Base-by-base conservation (phyloP, 1,140 invertebrate genomes). In the Hesperophylax magnus region DNA sequence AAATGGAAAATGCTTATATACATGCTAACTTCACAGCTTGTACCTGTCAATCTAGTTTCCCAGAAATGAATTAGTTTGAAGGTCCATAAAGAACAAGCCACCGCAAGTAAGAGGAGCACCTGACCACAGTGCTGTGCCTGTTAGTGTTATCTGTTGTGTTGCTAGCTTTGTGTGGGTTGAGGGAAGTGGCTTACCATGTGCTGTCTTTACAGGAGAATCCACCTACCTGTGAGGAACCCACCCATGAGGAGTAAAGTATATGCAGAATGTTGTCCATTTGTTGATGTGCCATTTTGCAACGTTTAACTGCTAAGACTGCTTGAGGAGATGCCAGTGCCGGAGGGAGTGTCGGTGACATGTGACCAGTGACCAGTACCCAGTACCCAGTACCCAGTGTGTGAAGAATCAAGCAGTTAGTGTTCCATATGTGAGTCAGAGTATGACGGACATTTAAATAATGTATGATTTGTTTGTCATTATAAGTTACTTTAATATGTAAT, bases 201-300 rank as follows among this genome's bases (percentile, higher is more conserved):
- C 53, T 79, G 58, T 83, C 67, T 86, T 89, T 90, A 85, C 89
- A 90, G 89, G 89, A 89, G 89, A 90, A 88, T 90, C 89, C 75
- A 90, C 89, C 82, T 90, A 90, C 87, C 87, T 90, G 89, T 90
- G 89, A 90, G 61, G 76, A 76, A 39, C 34, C 34, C 34, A 39
- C 34, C 34, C 34, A 8, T 39, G 34, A 39, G 7, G 7, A 39
- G 80, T 72, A 77, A 58, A 52, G 24, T 77, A 31, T 63, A 63
- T 17, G 34, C 39, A 60, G 71, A 47, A 22, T 27, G 27, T 52
- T 34, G 61, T 22, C 53, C 72, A 58, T 34, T 39, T 67, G 34
- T 39, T 39, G 60, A 53, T 67, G 61, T 34, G 60, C 76, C 61
- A 52, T 63, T 47, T 22, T 39, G 34, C 58, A 52, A 47, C 56